phyloP scores from a whole-genome alignment of 1,140 invertebrate genomes.

The Diuraphis noxia region DNA sequence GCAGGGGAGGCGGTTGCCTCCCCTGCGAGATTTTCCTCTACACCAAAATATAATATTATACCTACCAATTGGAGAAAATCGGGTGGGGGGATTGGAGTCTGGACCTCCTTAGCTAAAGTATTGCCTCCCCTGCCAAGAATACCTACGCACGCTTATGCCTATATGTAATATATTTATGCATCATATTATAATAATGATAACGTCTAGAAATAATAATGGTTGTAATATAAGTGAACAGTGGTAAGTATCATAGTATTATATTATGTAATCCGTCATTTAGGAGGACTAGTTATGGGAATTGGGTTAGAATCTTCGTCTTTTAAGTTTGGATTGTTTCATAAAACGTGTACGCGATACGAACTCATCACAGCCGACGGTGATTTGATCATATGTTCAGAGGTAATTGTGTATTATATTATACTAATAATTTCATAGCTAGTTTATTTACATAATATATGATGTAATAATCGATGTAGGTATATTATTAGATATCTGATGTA shows the following conservation, averaged over 20 bases:
- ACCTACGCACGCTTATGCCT: no score
- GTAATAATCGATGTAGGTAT: no score
- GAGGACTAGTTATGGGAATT: conserved; percentile 82
- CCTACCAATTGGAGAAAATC: no score
- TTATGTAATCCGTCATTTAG: conserved; percentile 59
- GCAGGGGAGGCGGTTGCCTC: no score
- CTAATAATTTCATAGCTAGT: neutral
- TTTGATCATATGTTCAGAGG: conserved; percentile 73
- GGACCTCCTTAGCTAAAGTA: no score
- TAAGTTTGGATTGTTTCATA: conserved; percentile 77
- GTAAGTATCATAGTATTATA: neutral
- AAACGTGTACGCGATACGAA: conserved; percentile 76
- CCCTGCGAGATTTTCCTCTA: no score
- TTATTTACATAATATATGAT: neutral
- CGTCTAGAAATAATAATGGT: neutral
- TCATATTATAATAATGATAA: no score
- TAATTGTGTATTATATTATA: conserved; percentile 56
- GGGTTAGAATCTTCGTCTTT: conserved; percentile 82
- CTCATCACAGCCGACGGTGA: conserved; percentile 75
- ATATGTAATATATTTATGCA: neutral
- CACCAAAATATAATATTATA: no score
- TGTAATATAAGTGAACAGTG: neutral
- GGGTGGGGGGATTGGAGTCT: no score
- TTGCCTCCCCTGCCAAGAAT: no score
- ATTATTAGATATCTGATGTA: no score